Evolutionary conservation across 1,140 invertebrate species (phyloP), one percentile per base, ranked within the genome.

Genomic region (Druon quercuslanigerum): DNA sequence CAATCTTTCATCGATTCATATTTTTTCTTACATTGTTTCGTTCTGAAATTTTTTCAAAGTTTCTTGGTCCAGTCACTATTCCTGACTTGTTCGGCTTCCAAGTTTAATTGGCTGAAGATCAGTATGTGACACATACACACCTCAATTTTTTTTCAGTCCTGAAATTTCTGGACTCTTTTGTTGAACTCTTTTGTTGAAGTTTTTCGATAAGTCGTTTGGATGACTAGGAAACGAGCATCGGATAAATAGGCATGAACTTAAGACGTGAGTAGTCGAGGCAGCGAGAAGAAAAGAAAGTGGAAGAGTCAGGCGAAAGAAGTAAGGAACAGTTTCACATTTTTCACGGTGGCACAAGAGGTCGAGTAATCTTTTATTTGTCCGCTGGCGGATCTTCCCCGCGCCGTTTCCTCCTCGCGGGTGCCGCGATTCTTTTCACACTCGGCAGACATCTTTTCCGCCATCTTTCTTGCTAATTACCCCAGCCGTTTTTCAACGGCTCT

Each of bases 391-490:
- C 81, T 76, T 60, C 77, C 57, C 60, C 40, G 50, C 46, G 51
- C 51, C 73, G 66, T 74, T 79, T 75, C 74, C 72, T 60, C 60
- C 51, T 17, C 75, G 71, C 72, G 51, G 56, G 54, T 72, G 16
- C 71, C 77, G 70, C 78, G 75, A 84, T 82, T 82, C 80, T 86
- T 86, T 86, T 86, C 83, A 84, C 81, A 79, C 78, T 84, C 74
- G 73, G 60, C 73, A 75, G 75, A 81, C 83, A 77, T 85, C 79
- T 83, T 82, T 78, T 79, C 82, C 82, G 75, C 78, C 79, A 84
- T 86, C 82, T 85, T 87, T 78, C 82, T 84, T 76, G 81, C 83
- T 87, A 87, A 88, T 88, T 87, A 88, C 78, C 80, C 81, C 76
- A 84, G 80, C 79, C 80, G 79, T 81, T 86, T 85, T 84, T 83